phyloP scores from a whole-genome alignment of 2,888 invertebrate species.

The Aphelenchoides bicaudatus region DNA sequence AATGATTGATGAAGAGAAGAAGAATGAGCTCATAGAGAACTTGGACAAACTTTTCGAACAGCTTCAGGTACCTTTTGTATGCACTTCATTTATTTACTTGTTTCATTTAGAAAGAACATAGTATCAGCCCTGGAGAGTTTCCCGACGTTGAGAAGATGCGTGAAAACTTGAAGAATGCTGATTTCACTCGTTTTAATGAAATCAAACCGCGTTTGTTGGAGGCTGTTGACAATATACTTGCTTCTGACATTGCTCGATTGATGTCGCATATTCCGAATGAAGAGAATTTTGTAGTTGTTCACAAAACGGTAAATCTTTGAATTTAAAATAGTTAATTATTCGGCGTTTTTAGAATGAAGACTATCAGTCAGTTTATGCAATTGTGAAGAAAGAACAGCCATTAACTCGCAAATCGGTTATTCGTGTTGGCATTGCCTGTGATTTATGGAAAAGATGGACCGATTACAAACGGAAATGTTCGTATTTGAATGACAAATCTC shows the following conservation, averaged over 20 bases:
- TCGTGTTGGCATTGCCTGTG: too few species aligned
- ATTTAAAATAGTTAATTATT: too few species aligned
- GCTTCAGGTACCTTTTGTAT: conserved; percentile 38
- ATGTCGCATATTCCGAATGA: conserved; percentile 96
- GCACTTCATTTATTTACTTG: not conserved
- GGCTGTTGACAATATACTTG: conserved; percentile 90
- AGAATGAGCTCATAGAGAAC: conserved; percentile 92
- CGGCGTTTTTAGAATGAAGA: too few species aligned
- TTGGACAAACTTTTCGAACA: conserved; percentile 79
- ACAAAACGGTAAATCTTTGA: too few species aligned
- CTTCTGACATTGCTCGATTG: conserved; percentile 79
- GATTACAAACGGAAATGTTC: too few species aligned
- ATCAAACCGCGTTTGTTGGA: conserved; percentile 78
- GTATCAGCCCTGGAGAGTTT: conserved; percentile 95
- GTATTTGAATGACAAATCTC: too few species aligned
- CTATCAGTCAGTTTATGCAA: too few species aligned
- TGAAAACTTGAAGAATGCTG: conserved; percentile 77
- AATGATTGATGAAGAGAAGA: conserved; percentile 90
- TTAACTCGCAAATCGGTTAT: too few species aligned
- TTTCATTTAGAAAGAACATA: conserved; percentile 71
- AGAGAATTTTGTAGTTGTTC: conserved; percentile 65
- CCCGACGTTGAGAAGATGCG: conserved; percentile 97
- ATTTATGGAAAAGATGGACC: too few species aligned
- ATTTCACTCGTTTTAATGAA: conserved; percentile 88
- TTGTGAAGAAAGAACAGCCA: too few species aligned